Evolutionary conservation across 1,140 invertebrate species (phyloP).

Genomic region (Caenorhabditis tropicalis): DNA sequence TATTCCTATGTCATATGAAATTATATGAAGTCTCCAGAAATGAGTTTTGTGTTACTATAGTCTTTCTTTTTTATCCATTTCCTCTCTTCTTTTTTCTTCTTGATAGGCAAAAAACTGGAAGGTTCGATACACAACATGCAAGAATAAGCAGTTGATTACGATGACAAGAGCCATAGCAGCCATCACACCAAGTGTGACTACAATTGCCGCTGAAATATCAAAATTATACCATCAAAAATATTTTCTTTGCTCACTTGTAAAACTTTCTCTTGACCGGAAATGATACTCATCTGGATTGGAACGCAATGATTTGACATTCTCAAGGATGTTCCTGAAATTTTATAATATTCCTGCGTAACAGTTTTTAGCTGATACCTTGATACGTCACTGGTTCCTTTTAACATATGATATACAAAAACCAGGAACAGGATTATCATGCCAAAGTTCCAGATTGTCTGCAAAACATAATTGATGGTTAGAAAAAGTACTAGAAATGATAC

Average conservation of each 20-base stretch:
- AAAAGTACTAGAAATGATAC: constrained; percentile 1
- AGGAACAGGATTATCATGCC: constrained; percentile 20
- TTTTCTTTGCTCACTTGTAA: background rate
- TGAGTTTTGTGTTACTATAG: background rate
- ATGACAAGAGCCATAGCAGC: constrained; percentile 3
- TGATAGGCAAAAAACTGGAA: constrained; percentile 38
- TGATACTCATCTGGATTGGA: constrained; percentile 12
- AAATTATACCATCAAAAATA: background rate
- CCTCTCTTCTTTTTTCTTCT: constrained; percentile 28
- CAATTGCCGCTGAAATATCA: constrained; percentile 1
- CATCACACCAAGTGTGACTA: constrained; percentile 3
- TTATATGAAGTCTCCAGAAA: background rate
- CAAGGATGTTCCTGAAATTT: constrained; percentile 22
- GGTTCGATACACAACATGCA: constrained; percentile 35
- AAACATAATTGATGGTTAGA: background rate
- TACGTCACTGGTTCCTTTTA: constrained; percentile 20
- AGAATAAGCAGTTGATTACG: constrained; percentile 25
- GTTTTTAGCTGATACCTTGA: background rate
- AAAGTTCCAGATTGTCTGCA: constrained; percentile 27
- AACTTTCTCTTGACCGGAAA: constrained; percentile 11
- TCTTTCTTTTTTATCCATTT: constrained; percentile 16
- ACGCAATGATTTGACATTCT: background rate
- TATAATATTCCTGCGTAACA: background rate
- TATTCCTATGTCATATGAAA: background rate
- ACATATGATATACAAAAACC: constrained; percentile 24